Base-by-base conservation (phyloP, 2,797 vertebrate genomes). In the Eidolon dupreanum region DNA sequence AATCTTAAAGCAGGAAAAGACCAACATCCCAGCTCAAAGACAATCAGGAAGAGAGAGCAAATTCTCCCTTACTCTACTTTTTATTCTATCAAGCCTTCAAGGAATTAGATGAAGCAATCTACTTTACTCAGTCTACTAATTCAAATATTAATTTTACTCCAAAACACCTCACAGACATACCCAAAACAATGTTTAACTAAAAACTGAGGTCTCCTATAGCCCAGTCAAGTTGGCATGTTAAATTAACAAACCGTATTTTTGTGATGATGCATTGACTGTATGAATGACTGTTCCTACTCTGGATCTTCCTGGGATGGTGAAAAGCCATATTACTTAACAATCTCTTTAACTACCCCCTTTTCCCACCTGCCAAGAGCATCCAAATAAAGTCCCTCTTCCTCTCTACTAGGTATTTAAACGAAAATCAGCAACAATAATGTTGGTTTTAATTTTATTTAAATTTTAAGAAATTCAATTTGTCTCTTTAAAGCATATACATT, bases 311-410 rank as follows among this genome's bases (percentile, higher is more conserved):
- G 4, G 22, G 5, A 66, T 61, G 11, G 4, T 46, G 26, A 66
- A 16, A 81, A 43, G 6, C 20, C 26, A 28, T 31, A 66, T 84
- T 28, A 46, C 33, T 57, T 68, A 41, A 33, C 1, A 46, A 24
- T 36, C 5, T 12, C 28, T 46, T 71, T 57, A 15, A 65, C 12
- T 38, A 19, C 3, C 8, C 1, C 0, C 19, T 22, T 73, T 1
- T 0, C 7, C 33, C 12, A 53, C 5, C 5, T 8, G 4, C 1
- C 43, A 13, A 38, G 2, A 41, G 13, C 9, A 51, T 6, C 8
- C 12, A 36, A 28, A 12, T 26, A 38, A 31, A 59, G 6, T 66
- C 16, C 5, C 4, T 17, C 2, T 46, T 53, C 10, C 8, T 84
- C 2, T 79, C n/a, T 59, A 31, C 3, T 22, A 59, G 10, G 31